Evolutionary conservation across 2,113 vertebrate species (phyloP).

Genomic region (Clarias macrocephalus): DNA sequence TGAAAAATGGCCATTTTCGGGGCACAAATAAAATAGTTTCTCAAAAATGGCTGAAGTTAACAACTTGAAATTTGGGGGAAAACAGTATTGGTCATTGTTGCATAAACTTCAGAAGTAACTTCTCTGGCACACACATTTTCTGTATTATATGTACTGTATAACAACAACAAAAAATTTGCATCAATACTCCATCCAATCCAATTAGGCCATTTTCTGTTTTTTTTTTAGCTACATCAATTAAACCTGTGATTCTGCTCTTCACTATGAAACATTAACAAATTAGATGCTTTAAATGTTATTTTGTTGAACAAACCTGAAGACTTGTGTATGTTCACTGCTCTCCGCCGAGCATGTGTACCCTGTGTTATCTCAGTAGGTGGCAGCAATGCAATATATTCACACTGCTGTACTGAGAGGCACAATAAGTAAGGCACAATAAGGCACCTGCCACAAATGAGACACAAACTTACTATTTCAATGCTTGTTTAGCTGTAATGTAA

Average conservation of each 20-base stretch:
- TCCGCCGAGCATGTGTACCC: neutral
- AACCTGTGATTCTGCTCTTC: neutral
- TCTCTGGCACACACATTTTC: too few relatives aligned
- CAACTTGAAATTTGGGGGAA: too few relatives aligned
- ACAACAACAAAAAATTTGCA: too few relatives aligned
- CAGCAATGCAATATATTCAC: conserved; percentile 28
- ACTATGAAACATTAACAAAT: neutral
- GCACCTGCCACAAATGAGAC: neutral
- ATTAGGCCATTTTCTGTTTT: neutral
- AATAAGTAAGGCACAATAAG: neutral
- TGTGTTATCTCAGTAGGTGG: conserved; percentile 39
- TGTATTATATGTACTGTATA: too few relatives aligned
- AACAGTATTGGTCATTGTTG: too few relatives aligned
- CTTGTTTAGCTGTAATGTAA: neutral
- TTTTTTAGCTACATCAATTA: neutral
- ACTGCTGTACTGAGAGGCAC: neutral
- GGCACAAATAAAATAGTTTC: too few relatives aligned
- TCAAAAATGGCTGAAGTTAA: too few relatives aligned
- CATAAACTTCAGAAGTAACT: too few relatives aligned
- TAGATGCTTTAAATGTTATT: neutral
- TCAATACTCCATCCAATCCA: too few relatives aligned
- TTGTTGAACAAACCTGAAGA: neutral
- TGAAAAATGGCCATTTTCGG: too few relatives aligned
- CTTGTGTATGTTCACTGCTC: neutral
- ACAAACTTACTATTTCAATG: neutral